phyloP scores from a whole-genome alignment of 2,888 invertebrate genomes.

The Geotrupes spiniger region DNA sequence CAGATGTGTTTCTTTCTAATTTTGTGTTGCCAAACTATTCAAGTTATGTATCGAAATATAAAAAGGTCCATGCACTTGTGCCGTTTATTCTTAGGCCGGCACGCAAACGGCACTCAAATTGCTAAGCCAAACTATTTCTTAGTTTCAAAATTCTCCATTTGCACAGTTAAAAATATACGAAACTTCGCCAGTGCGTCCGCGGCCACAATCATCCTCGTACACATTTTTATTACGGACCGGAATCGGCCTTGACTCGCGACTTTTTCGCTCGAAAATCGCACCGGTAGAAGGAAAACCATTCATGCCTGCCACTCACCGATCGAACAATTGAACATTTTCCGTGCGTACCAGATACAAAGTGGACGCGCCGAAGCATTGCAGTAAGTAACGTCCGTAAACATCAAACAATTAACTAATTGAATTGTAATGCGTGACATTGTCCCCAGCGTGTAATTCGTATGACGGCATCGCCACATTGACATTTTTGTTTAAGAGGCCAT shows the following conservation, averaged over 20 bases:
- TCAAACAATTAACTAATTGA: slow-evolving; percentile 18
- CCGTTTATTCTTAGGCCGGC: slow-evolving; percentile 12
- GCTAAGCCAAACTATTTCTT: slow-evolving; percentile 12
- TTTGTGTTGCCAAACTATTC: too few relatives aligned
- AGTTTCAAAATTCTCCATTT: slow-evolving; percentile 13
- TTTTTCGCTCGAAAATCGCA: slow-evolving; percentile 8
- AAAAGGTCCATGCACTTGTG: too few relatives aligned
- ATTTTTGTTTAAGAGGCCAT: slow-evolving; percentile 15
- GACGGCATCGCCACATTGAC: slow-evolving; percentile 4
- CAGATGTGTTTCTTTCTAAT: too few relatives aligned
- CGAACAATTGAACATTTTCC: background rate
- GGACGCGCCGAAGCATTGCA: too few relatives aligned
- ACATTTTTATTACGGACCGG: slow-evolving; percentile 6
- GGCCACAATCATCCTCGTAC: slow-evolving; percentile 10
- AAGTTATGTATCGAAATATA: slow-evolving; percentile 10
- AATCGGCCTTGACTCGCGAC: slow-evolving; percentile 16
- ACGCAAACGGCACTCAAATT: slow-evolving; percentile 12
- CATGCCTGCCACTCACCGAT: slow-evolving; percentile 17
- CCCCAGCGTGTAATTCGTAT: slow-evolving; percentile 5
- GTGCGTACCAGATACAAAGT: too few relatives aligned
- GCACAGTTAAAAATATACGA: slow-evolving; percentile 16
- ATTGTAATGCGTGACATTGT: slow-evolving; percentile 18
- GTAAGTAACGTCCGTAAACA: too few relatives aligned
- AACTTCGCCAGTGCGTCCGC: slow-evolving; percentile 5
- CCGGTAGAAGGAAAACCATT: slow-evolving; percentile 13